Evolutionary conservation across 2,888 invertebrate species (phyloP), one percentile per base, ranked within the genome.

Genomic region (Charanyca ferruginea): DNA sequence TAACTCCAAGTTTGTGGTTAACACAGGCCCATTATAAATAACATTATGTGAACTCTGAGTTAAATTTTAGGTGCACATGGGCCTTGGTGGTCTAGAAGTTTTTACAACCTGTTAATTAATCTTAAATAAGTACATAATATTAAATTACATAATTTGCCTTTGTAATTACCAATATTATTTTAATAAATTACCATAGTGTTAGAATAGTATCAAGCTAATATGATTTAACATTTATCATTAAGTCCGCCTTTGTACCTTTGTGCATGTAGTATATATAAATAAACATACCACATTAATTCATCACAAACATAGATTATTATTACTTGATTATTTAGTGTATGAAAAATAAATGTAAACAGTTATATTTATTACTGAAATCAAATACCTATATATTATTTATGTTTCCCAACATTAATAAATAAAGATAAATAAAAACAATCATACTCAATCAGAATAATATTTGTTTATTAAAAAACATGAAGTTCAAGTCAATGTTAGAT

Each of bases 171-270:
- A 63, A 32, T 3, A 32, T 18, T 16, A 49, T 32, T 23, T 32
- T 44, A 47, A 59, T 45, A 59, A 35, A 69, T 69, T 53, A 60
- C 6, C 16, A 60, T 61, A 53, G 13, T 35, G 5, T 41, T 25
- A 11, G 9, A 58, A 45, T 58, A 52, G 41, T 45, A 51, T 35
- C 11, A 1, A 52, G 20, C 23, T 28, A 22, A 38, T 16, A 18
- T 23, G 11, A 16, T 28, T 8, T 44, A 52, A 11, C 35, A 13
- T 9, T 0, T 28, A 28, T 6, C 32, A 28, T 1, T 1, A 28
- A 28, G n/a, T n/a, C n/a, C n/a, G n/a, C n/a, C n/a, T n/a, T n/a
- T n/a, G n/a, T n/a, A n/a, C n/a, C n/a, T n/a, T n/a, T n/a, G n/a
- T n/a, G n/a, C n/a, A n/a, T n/a, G n/a, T n/a, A n/a, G n/a, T n/a